Evolutionary conservation across 2,113 vertebrate species (phyloP), one percentile per base, ranked within the genome.

Genomic region (Leuciscus idus): DNA sequence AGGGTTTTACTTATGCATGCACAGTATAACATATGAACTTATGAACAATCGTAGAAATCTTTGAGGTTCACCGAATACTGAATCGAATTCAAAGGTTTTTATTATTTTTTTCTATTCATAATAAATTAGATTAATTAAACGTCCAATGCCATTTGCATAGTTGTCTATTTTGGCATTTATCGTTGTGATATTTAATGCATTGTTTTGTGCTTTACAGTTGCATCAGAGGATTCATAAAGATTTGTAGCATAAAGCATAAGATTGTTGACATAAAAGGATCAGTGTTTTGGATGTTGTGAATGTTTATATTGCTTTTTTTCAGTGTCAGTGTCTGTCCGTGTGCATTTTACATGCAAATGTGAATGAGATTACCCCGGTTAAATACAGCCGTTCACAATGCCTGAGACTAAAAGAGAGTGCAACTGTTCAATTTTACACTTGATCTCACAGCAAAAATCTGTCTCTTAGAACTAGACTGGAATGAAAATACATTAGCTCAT

Each of bases 351-450:
- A 30, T 57, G 48, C 8, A 21, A 59, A 57, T 78, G 26, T 4
- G 48, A 76, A 76, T 76, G 4, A 55, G 52, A 78, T 33, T 55
- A 78, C 28, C 23, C 39, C 13, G 39, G 72, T 74, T 74, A 74
- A 74, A 74, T 74, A 15, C 11, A 48, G 39, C 72, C 39, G 11
- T 57, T 57, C 55, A 59, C 55, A 61, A 39, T 61, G 55, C 61
- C 12, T 79, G 77, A 61, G 21, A 78, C 12, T 52, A 28, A 43
- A 33, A 61, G 33, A 81, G 57, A 81, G 23, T 80, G 57, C 33
- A 79, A 79, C 75, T 78, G n/a, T 78, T 79, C 77, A 59, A 79
- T 79, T 79, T 79, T 79, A 61, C 77, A 79, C 77, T 81, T 81
- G 78, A 81, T 81, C 57, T 81, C 78, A 64, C 78, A 62, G 11